Percentiles rank a stretch among this genome's conserved stretches.
These are phyloP conservation scores for Erebia palarica DNA, from an alignment of 2,888 invertebrate species.

Conservation along the genomic window DNA sequence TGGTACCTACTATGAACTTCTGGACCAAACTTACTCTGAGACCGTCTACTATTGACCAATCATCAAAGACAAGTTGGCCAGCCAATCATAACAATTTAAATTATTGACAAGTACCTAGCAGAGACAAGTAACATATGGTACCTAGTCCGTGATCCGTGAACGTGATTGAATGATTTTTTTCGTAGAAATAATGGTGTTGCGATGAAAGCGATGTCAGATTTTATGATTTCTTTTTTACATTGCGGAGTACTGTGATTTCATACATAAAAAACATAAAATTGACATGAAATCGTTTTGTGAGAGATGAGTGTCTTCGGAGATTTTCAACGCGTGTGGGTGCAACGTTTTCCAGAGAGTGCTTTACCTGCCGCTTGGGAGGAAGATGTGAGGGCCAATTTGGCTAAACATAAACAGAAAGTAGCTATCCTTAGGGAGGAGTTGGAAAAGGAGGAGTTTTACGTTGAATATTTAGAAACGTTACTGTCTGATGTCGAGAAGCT, in stretches of 20 bases:
- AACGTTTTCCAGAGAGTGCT: slow-evolving; percentile 94
- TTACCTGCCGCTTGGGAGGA: slow-evolving; percentile 96
- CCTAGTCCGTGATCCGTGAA: not conserved
- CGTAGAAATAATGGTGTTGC: slow-evolving; percentile 45
- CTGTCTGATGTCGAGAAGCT: slow-evolving; percentile 93
- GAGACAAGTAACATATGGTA: too few relatives aligned
- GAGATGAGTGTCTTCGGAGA: slow-evolving; percentile 94
- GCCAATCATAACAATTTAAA: too few relatives aligned
- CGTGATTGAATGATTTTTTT: too few relatives aligned
- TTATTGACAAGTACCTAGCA: not conserved
- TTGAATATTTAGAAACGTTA: slow-evolving; percentile 92
- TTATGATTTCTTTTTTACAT: slow-evolving; percentile 53
- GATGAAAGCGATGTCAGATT: slow-evolving; percentile 70
- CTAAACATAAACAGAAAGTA: slow-evolving; percentile 94
- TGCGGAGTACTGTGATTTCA: slow-evolving; percentile 46
- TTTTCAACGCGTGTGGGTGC: slow-evolving; percentile 95
- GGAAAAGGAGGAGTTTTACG: slow-evolving; percentile 95
- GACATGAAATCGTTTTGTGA: slow-evolving; percentile 81
- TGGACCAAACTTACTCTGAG: too few relatives aligned
- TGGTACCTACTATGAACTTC: too few relatives aligned
- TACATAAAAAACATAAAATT: slow-evolving; percentile 71
- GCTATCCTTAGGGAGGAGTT: slow-evolving; percentile 91
- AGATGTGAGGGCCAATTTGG: slow-evolving; percentile 94
- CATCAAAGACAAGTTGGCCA: too few relatives aligned
- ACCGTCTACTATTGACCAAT: too few relatives aligned